Base-by-base conservation (phyloP, 92 coral and sea anemone species). In the Plumapathes pennacea region DNA sequence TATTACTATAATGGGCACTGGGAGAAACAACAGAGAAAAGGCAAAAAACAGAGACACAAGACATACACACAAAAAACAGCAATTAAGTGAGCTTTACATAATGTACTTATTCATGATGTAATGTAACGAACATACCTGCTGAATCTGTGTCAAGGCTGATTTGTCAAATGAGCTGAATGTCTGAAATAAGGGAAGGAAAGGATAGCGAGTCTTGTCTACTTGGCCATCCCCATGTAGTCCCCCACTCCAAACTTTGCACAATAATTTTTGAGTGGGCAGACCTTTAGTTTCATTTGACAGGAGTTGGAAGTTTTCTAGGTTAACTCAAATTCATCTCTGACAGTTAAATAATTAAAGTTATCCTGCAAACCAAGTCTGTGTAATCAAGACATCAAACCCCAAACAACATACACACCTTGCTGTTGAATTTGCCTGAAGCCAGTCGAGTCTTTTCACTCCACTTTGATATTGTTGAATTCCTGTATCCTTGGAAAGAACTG, bases 391-490 rank as follows among this genome's bases (percentile, higher is more conserved):
- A 5, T n/a, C 19, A n/a, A 20, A 9, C 27, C 0, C 4, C 18
- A 25, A 13, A 49, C 56, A n/a, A n/a, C 9, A 34, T 34, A 34
- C 40, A 25, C 30, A 74, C 98, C 96, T 92, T 92, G 76, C 84
- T 92, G 31, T 66, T 84, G 26, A 92, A 71, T 71, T 84, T 92
- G 46, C 96, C 98, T 13, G 98, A 80, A 5, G 98, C 89, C 15
- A 92, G 62, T 34, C 96, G 78, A 15, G 92, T 92, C 65, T 92
- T 92, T 40, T 92, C 98, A 43, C 90, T 84, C 98, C 98, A 92
- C 43, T 92, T 92, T 50, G 90, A 71, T 21, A 92, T 84, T 15
- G 96, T 85, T 45, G 85, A 55, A 49, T 92, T 89, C 57, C 78
- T 55, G 76, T 71, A 85, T 43, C 36, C 75, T 53, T 84, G 80